Evolutionary conservation across 1,140 invertebrate genomes (phyloP).

Genomic region (Babylonia areolata): DNA sequence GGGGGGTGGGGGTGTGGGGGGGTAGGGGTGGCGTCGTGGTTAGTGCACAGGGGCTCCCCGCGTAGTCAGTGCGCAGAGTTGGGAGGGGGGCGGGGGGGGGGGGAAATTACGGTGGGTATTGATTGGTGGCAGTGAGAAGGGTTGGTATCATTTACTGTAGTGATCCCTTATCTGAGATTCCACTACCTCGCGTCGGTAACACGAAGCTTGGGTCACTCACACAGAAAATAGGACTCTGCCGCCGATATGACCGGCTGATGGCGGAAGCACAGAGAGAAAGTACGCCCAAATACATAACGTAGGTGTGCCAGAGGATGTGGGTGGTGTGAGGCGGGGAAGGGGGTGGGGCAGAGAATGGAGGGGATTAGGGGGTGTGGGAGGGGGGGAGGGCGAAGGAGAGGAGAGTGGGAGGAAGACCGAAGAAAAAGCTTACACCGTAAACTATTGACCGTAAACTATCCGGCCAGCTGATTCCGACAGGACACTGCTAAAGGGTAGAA

Average conservation of each 20-base stretch:
- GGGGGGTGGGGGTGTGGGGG: no score
- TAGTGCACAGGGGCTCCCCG: not conserved
- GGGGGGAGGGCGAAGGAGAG: no score
- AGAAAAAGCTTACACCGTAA: no score
- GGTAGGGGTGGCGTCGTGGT: not conserved
- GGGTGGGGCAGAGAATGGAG: no score
- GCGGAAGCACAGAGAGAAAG: not conserved
- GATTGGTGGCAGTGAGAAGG: not conserved
- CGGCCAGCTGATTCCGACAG: no score
- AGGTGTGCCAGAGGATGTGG: no score
- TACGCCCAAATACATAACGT: not conserved
- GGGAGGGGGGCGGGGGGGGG: no score
- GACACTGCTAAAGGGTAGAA: no score
- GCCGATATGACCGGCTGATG: not conserved
- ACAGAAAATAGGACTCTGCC: not conserved
- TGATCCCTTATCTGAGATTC: not conserved
- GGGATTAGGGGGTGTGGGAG: no score
- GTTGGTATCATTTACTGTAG: not conserved
- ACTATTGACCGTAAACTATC: no score
- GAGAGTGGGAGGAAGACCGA: no score
- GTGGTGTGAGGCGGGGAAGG: no score
- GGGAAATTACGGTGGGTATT: not conserved
- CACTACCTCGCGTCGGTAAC: not conserved
- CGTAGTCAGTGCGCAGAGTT: not conserved
- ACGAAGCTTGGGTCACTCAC: not conserved